phyloP scores from a whole-genome alignment of 2,113 vertebrate genomes.

The Crotophaga sulcirostris region DNA sequence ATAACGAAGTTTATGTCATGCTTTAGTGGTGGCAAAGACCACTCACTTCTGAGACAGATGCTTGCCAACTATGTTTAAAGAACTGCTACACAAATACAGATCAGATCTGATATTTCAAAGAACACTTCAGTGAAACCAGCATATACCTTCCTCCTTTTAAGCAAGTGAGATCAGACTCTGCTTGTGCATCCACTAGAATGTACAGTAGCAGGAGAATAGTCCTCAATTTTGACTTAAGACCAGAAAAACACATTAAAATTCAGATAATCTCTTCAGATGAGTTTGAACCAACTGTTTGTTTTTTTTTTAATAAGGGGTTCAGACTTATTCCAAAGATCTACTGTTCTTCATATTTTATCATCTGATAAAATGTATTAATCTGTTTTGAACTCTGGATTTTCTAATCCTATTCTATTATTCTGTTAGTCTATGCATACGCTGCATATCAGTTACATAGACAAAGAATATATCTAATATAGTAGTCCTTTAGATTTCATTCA shows the following conservation, averaged over 20 bases:
- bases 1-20: not conserved
- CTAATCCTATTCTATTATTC: not conserved
- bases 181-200: not conserved
- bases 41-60: not conserved
- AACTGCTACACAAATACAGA: not conserved
- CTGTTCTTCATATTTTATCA: not conserved
- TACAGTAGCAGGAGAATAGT: not conserved
- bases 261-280: not conserved
- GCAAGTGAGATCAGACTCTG: not conserved
- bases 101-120: not conserved
- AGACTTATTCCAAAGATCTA: not conserved
- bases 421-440: not conserved
- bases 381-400: not conserved
- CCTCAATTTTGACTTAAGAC: not conserved
- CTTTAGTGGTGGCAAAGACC: not conserved
- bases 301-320: not conserved
- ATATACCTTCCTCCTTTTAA: not conserved
- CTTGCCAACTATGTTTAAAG: not conserved
- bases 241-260: not conserved
- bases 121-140: not conserved
- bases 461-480: not conserved
- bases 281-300: fast-evolving
- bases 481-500: not conserved
- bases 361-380: not conserved
- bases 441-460: not conserved